Evolutionary conservation across 1,140 invertebrate species (phyloP).

Genomic region (Oryctes rhinoceros): DNA sequence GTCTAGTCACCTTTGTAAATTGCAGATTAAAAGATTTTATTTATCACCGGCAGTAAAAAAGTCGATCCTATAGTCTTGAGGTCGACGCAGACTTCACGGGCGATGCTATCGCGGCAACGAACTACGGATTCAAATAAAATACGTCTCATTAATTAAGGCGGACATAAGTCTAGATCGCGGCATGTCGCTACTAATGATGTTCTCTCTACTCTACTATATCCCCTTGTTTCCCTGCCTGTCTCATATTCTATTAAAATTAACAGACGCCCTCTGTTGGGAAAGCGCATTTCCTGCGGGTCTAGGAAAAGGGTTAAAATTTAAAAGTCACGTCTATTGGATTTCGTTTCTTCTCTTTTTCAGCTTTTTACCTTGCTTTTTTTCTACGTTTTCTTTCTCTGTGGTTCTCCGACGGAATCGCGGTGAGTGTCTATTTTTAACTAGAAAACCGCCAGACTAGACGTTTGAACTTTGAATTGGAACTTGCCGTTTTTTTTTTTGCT

Average conservation of each 20-base stretch:
- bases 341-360: not conserved
- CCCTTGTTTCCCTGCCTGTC: not conserved
- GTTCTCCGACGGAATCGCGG: too few species aligned
- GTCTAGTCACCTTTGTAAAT: too few species aligned
- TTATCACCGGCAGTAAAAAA: too few species aligned
- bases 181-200: conserved; percentile 20
- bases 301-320: not conserved
- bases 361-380: not conserved
- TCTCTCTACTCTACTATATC: not conserved
- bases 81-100: too few species aligned
- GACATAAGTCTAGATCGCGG: not conserved
- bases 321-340: not conserved
- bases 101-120: not conserved
- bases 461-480: not conserved
- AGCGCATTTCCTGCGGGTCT: not conserved
- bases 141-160: conserved; percentile 12
- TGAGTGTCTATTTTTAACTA: too few species aligned
- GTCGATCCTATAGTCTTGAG: too few species aligned
- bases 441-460: not conserved
- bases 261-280: not conserved
- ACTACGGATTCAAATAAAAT: conserved; percentile 24
- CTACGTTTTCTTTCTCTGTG: not conserved
- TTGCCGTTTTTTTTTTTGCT: not conserved
- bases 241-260: conserved; percentile 22
- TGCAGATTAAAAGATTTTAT: too few species aligned